Conservation (phyloP, 2,888 invertebrate genomes). For the Arenicola marina region DNA sequence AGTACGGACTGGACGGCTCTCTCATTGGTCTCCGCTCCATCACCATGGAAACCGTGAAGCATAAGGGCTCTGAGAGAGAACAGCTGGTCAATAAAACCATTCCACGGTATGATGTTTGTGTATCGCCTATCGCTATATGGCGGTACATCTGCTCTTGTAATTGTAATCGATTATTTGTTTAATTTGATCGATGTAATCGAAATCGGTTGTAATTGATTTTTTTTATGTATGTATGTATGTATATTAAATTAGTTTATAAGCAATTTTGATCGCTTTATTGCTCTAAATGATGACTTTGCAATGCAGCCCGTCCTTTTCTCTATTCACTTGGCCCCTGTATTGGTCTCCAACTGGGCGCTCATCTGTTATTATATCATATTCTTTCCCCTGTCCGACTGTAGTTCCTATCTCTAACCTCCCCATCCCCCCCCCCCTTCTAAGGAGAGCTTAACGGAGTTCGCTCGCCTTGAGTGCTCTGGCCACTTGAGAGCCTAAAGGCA, state of each 20-base stretch:
- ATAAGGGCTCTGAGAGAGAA: not conserved
- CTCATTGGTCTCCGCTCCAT: not conserved
- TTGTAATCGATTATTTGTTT: too few species aligned
- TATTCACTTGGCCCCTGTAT: too few species aligned
- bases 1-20: not conserved
- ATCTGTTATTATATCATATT: too few species aligned
- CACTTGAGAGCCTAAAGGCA: too few species aligned
- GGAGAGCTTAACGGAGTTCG: too few species aligned
- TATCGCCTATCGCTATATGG: not conserved
- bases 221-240: not conserved
- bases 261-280: not conserved
- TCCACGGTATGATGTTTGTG: not conserved
- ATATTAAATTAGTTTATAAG: not conserved
- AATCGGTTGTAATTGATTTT: not conserved
- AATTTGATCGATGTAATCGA: too few species aligned
- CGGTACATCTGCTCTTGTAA: not conserved
- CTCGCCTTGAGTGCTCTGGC: too few species aligned
- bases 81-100: not conserved
- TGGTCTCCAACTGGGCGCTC: too few species aligned
- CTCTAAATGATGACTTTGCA: too few species aligned
- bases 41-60: not conserved
- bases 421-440: not conserved
- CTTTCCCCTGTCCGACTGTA: too few species aligned
- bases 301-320: too few species aligned
- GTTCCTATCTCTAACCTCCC: slow-evolving; percentile 4